Percentiles rank a stretch among this genome's conserved stretches.
Conservation (phyloP, 2,888 invertebrate species). For the Ectemnius continuus region DNA sequence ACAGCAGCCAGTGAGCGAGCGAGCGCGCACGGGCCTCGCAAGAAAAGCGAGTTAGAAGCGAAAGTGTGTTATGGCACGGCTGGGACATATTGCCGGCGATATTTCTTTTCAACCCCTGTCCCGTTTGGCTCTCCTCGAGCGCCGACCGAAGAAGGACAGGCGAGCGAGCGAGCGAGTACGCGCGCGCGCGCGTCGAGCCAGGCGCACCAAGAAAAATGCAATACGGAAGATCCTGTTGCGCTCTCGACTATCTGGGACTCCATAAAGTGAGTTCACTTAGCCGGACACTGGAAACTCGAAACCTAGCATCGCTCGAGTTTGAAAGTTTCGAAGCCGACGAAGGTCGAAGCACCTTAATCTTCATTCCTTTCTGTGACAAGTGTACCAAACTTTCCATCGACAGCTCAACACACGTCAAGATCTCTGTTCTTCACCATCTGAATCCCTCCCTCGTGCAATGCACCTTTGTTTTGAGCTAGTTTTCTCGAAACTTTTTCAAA, state of each 20-base stretch:
- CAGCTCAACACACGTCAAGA: too few species aligned
- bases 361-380: not conserved
- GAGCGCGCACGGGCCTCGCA: not conserved
- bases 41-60: not conserved
- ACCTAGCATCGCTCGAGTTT: constrained; percentile 42
- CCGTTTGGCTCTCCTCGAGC: constrained; percentile 18
- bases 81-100: constrained; percentile 38
- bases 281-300: constrained; percentile 33
- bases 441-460: too few species aligned
- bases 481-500: too few species aligned
- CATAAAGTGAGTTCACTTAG: constrained; percentile 42
- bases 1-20: not conserved
- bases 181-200: constrained; percentile 1
- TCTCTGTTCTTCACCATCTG: too few species aligned
- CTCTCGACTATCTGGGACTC: constrained; percentile 30
- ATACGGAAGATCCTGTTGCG: constrained; percentile 53
- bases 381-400: too few species aligned
- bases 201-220: constrained; percentile 30
- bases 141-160: constrained; percentile 13
- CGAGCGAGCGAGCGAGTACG: too few species aligned
- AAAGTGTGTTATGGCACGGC: constrained; percentile 11
- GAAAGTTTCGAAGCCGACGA: constrained; percentile 36
- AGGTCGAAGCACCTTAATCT: constrained; percentile 19
- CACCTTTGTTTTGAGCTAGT: too few species aligned
- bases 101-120: constrained; percentile 27